Percentiles rank a stretch among this genome's conserved stretches.
Evolutionary conservation across 1,140 invertebrate species (phyloP).

Genomic region (Bombus terrestris): DNA sequence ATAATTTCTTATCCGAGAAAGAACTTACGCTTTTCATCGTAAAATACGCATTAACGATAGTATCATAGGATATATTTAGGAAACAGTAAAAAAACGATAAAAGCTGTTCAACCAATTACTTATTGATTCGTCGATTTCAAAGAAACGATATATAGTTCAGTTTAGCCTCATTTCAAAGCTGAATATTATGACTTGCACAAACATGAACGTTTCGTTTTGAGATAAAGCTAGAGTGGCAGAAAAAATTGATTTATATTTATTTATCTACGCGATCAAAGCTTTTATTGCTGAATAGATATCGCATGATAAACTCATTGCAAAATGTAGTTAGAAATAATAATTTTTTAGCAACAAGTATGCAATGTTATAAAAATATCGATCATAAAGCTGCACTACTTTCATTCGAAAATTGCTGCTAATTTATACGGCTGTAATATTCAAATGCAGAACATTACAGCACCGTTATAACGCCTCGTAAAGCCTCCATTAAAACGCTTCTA

Average conservation of each 20-base stretch:
- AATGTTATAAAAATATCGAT: not conserved
- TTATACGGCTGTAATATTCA: not conserved
- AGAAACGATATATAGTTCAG: not conserved
- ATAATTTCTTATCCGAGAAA: not conserved
- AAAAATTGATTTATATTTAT: not conserved
- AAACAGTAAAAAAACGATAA: not conserved
- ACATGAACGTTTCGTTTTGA: not conserved
- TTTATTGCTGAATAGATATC: not conserved
- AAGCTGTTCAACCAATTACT: not conserved
- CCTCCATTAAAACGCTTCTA: conserved; percentile 2
- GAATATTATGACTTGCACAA: not conserved
- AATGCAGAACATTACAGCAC: not conserved
- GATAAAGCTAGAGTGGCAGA: not conserved
- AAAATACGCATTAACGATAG: not conserved
- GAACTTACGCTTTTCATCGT: not conserved
- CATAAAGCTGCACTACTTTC: not conserved
- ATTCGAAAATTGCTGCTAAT: not conserved
- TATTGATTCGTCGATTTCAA: not conserved
- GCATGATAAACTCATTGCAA: not conserved
- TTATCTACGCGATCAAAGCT: not conserved
- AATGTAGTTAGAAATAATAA: not conserved
- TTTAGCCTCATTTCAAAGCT: not conserved
- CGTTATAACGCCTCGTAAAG: not conserved
- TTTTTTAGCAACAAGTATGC: not conserved
- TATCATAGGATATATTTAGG: not conserved